Percentiles rank a stretch among this genome's conserved stretches.
phyloP scores from a whole-genome alignment of 2,113 vertebrate genomes.

The Vireo altiloquus region DNA sequence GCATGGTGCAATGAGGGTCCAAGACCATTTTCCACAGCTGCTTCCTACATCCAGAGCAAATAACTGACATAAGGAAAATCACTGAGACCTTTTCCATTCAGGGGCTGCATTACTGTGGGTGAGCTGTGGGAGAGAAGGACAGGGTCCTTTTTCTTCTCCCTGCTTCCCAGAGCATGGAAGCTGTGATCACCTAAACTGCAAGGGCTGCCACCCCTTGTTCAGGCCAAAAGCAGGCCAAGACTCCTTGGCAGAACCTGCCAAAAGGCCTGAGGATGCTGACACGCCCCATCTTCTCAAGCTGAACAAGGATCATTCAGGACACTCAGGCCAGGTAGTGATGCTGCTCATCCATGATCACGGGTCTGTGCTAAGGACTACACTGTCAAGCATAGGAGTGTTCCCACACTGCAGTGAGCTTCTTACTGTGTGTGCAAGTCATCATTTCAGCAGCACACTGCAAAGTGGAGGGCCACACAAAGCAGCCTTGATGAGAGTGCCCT shows the following conservation, averaged over 20 bases:
- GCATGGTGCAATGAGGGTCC: neutral
- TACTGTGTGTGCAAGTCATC: rapidly evolving
- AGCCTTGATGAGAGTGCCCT: neutral
- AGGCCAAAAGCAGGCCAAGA: neutral
- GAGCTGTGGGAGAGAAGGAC: neutral
- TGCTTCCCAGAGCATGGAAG: neutral
- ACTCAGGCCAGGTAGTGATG: neutral
- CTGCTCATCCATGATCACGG: neutral
- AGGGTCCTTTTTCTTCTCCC: neutral
- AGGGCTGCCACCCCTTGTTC: neutral
- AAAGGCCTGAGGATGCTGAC: neutral
- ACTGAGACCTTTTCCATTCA: neutral
- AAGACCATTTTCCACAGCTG: neutral
- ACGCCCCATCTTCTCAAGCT: neutral
- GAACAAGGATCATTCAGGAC: neutral
- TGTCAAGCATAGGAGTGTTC: neutral
- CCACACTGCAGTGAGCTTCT: neutral
- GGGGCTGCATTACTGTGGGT: neutral
- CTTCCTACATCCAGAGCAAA: neutral
- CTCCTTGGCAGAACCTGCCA: neutral
- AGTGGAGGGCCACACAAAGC: neutral
- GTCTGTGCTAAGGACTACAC: neutral
- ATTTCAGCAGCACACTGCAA: neutral
- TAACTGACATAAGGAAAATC: neutral
- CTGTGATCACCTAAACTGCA: neutral